A percentile compares a stretch with the other conserved stretches of the same genome.
Evolutionary conservation across 2,113 vertebrate species (phyloP).

Genomic region (Sphyrna mokarran): DNA sequence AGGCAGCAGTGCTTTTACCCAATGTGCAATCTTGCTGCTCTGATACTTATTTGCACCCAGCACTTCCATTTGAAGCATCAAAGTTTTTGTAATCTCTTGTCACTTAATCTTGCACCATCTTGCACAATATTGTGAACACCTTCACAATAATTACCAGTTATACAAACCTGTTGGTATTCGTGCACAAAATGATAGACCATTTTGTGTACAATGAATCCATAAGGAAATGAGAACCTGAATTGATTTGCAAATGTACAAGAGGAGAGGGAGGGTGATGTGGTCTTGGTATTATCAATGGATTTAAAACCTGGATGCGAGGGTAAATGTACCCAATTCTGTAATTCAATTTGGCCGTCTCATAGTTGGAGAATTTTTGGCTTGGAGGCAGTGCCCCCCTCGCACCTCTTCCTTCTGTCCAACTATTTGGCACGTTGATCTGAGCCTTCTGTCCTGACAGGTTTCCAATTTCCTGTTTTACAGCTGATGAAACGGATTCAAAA

Average conservation of each 20-base stretch:
- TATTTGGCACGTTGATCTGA: neutral
- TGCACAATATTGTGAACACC: neutral
- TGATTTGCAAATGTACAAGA: neutral
- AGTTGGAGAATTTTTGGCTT: neutral
- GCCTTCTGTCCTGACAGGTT: neutral
- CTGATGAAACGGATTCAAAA: neutral
- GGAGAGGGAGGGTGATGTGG: no score
- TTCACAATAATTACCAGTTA: neutral
- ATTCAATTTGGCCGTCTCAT: neutral
- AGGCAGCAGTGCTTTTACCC: no score
- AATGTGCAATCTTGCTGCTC: no score
- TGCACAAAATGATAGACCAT: neutral
- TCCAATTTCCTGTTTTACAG: neutral
- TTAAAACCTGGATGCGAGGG: no score
- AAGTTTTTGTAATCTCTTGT: neutral
- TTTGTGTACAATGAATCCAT: neutral
- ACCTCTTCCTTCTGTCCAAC: neutral
- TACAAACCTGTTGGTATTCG: neutral
- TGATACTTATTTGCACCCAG: neutral
- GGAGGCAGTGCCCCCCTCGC: neutral
- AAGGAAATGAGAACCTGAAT: neutral
- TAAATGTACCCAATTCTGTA: neutral
- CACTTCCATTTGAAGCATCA: neutral
- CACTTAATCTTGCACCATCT: neutral
- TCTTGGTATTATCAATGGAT: neutral